Evolutionary conservation across 1,140 invertebrate species (phyloP).

Genomic region (Aphidius gifuensis): DNA sequence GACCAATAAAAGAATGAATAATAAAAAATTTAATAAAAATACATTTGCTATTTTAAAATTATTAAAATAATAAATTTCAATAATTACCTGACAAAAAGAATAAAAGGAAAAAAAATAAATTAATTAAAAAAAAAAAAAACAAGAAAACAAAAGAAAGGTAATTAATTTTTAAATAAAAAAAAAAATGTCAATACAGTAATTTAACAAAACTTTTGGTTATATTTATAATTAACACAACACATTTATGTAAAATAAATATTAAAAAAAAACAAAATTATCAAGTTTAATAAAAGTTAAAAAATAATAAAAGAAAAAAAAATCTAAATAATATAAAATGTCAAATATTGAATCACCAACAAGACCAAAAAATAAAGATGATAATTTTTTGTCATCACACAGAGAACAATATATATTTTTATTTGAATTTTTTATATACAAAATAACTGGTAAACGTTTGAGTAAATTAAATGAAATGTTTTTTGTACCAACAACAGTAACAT

Average conservation of each 20-base stretch:
- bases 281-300: neutral
- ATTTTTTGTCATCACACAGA: neutral
- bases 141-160: too few relatives aligned
- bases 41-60: too few relatives aligned
- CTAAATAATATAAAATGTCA: slow-evolving; percentile 16
- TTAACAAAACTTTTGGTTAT: neutral
- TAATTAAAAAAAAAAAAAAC: too few relatives aligned
- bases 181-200: too few relatives aligned
- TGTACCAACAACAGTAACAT: slow-evolving; percentile 42
- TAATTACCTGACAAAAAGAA: too few relatives aligned
- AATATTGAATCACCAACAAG: neutral
- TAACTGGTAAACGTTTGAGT: slow-evolving; percentile 36
- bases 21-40: too few relatives aligned
- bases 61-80: too few relatives aligned
- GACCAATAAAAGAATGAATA: too few relatives aligned
- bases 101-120: too few relatives aligned
- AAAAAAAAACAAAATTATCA: neutral
- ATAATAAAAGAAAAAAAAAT: neutral
- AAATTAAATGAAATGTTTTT: slow-evolving; percentile 47
- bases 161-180: too few relatives aligned
- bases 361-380: slow-evolving; percentile 1
- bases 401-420: slow-evolving; percentile 48
- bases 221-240: too few relatives aligned
- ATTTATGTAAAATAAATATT: too few relatives aligned
- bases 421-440: slow-evolving; percentile 44